Evolutionary conservation across 2,113 vertebrate species (phyloP).

Genomic region (Serilophus lunatus): DNA sequence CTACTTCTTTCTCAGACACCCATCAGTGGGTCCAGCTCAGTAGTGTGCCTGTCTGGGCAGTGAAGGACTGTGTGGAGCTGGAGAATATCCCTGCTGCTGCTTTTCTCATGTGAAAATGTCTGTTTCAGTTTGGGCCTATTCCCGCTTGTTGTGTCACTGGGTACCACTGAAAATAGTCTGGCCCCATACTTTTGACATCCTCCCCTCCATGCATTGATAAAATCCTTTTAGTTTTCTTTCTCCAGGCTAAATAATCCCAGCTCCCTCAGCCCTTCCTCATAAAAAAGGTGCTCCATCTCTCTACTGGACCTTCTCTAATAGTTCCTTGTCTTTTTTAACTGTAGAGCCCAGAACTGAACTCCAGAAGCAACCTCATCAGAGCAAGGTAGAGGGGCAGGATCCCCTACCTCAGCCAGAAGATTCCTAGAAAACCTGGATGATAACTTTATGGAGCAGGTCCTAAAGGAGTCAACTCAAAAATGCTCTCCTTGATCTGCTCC

Average conservation of each 20-base stretch:
- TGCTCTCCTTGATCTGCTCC: not conserved
- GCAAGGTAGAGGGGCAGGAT: too few relatives aligned
- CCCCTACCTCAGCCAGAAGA: too few relatives aligned
- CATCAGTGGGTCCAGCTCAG: fast-evolving
- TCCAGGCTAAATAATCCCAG: not conserved
- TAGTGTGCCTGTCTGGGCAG: fast-evolving
- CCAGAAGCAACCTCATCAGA: too few relatives aligned
- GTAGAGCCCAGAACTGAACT: too few relatives aligned
- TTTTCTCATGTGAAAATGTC: not conserved
- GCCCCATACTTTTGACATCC: too few relatives aligned
- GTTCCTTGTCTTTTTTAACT: too few relatives aligned
- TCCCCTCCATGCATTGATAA: fast-evolving
- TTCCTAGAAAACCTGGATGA: too few relatives aligned
- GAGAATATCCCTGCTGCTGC: not conserved
- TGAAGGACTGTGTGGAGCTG: not conserved
- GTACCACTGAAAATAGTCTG: not conserved
- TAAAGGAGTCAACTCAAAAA: not conserved
- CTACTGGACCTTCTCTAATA: not conserved
- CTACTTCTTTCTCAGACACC: not conserved
- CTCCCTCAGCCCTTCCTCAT: not conserved
- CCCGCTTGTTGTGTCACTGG: not conserved
- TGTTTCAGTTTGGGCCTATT: not conserved
- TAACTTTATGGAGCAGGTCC: too few relatives aligned
- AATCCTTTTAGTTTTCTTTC: not conserved
- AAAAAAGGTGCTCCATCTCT: not conserved